Percentiles rank a stretch among this genome's conserved stretches.
Conservation (phyloP, 1,140 invertebrate species). For the Nomia melanderi region DNA sequence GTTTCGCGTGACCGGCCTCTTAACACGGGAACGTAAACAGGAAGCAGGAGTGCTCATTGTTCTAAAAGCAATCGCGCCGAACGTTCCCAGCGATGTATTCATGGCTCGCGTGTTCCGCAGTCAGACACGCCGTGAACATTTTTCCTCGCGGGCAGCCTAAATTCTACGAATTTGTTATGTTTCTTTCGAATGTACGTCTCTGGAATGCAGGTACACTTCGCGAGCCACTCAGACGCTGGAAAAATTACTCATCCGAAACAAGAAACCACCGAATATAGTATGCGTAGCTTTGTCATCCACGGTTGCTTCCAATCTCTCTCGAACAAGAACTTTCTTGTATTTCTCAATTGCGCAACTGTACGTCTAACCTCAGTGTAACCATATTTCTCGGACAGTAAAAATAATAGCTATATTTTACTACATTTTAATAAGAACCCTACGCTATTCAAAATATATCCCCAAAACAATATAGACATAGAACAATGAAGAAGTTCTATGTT, state of each 20-base stretch:
- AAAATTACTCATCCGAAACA: conserved; percentile 31
- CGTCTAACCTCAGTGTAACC: neutral
- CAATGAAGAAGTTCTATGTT: no score
- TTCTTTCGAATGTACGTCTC: conserved; percentile 11
- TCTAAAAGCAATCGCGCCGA: conserved; percentile 14
- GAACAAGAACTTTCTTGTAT: conserved; percentile 19
- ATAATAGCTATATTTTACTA: no score
- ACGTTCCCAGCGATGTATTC: conserved; percentile 7
- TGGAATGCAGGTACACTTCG: conserved; percentile 7
- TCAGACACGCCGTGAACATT: conserved; percentile 4
- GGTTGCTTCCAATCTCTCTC: conserved; percentile 27
- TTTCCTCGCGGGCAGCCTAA: conserved; percentile 17
- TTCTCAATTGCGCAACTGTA: conserved; percentile 20
- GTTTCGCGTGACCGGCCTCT: neutral
- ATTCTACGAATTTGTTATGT: conserved; percentile 31
- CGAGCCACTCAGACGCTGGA: conserved; percentile 18
- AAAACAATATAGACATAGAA: no score
- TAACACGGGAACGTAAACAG: neutral
- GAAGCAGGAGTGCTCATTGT: neutral
- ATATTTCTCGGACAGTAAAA: neutral
- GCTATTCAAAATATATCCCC: no score
- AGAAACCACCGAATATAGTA: conserved; percentile 2
- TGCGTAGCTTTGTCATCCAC: conserved; percentile 12
- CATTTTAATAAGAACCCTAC: no score
- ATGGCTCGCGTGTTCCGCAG: neutral